Base-by-base conservation (phyloP, 2,113 vertebrate genomes). In the Cacatua alba region DNA sequence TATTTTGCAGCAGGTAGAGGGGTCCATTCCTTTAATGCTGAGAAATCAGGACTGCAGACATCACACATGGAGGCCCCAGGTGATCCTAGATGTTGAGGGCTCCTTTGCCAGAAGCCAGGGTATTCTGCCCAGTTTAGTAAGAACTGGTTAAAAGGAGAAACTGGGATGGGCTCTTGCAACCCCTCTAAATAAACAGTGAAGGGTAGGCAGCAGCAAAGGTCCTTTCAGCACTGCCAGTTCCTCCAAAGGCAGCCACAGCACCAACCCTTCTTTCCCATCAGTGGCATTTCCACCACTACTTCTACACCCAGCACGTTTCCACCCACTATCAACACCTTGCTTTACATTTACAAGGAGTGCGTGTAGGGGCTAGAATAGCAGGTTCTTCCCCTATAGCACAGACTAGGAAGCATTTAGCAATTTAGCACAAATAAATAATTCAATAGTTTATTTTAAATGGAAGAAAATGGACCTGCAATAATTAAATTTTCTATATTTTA, bases 371-470 rank as follows among this genome's bases (percentile, higher is more conserved):
- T 48, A n/a, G 17, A 80, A 9, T 52, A 88, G 83, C 33, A 49
- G 11, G 9, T 17, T 5, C 46, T 21, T 57, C 10, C 35, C 18
- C 7, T 17, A 10, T 29, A 39, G 18, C 23, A 53, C 1, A 85
- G 17, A 46, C 8, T 6, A 37, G 59, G 26, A 94, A 72, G 17
- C 2, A 93, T 44, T 60, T 7, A 7, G 26, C 23, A 85, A 53
- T n/a, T 75, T 21, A 69, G 29, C 52, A 83, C 0, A 5, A 39
- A 63, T 20, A 10, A 55, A 14, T 81, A 90, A 86, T 65, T 55
- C 41, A 49, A 9, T 1, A 33, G 24, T 94, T 97, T 94, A 97
- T 97, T 97, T 93, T 35, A 76, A 89, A 65, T 44, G 37, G 69
- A 84, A 79, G 20, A 76, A 79, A 70, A 0, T 57, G 5, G 16